Base-by-base conservation (phyloP, 2,888 invertebrate genomes). In the Chesias legatella region DNA sequence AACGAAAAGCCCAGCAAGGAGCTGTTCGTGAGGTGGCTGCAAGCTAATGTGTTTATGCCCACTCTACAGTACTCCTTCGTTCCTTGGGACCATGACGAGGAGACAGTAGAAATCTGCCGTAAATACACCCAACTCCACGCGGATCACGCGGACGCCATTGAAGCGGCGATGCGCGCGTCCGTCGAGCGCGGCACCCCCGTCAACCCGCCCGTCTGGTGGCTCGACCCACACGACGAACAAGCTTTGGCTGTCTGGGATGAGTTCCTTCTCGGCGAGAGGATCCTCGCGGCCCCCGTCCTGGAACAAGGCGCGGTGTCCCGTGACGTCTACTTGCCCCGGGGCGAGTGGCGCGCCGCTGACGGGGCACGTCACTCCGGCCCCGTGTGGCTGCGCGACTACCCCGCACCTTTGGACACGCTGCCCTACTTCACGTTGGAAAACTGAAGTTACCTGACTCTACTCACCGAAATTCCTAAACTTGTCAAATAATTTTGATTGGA, bases 201-300 rank as follows among this genome's bases (percentile, higher is more conserved):
- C 33, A 95, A 95, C 81, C 89, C 94, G 0, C 96, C 96, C 1
- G 89, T 97, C 48, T 97, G 96, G 96, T 96, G 95, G 95, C 65
- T 93, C 0, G 93, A 93, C 64, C 95, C 95, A 0, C 79, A 79
- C 0, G 93, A 95, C 58, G 55, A 73, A 26, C 81, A 73, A 1
- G 94, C 95, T 0, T 77, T 90, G 20, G 79, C 76, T 47, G 74
- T 90, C 30, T 82, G 83, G 65, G 91, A 92, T 59, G 90, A 94
- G 73, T 95, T 90, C 75, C 80, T 95, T 11, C 83, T 95, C 1
- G 95, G 94, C 0, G 91, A 93, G 58, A 79, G 84, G 30, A 79
- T 94, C 35, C 69, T 95, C 6, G 92, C 92, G 0, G 94, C 94
- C 0, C 95, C 95, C 0, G 91, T 95, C 5, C 45, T 94, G 17